Conservation (phyloP, 2,888 invertebrate species). For the Ectemnius lituratus region DNA sequence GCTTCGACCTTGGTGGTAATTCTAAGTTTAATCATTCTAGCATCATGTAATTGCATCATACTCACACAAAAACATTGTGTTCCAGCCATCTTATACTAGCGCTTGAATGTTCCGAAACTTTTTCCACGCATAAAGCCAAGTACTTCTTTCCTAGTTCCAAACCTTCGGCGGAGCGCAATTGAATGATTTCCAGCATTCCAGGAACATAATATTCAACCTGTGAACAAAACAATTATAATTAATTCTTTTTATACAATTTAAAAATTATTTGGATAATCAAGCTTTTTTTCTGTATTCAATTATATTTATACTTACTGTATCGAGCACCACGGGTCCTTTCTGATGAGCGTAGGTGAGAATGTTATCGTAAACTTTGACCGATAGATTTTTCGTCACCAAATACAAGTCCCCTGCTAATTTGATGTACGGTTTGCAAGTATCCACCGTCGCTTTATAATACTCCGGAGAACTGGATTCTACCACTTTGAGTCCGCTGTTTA, state of each 20-base stretch:
- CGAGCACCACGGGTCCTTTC: slow-evolving; percentile 79
- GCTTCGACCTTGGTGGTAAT: background rate
- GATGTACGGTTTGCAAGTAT: slow-evolving; percentile 82
- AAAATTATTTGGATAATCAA: background rate
- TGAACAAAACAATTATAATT: slow-evolving; percentile 47
- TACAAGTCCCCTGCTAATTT: slow-evolving; percentile 82
- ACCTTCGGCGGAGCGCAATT: slow-evolving; percentile 77
- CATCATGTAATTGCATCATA: slow-evolving; percentile 63
- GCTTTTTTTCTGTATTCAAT: too few relatives aligned
- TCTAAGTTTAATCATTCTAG: background rate
- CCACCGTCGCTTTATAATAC: slow-evolving; percentile 81
- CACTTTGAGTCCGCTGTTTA: slow-evolving; percentile 83
- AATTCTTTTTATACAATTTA: background rate
- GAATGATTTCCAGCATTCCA: slow-evolving; percentile 83
- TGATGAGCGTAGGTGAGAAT: slow-evolving; percentile 79
- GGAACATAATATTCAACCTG: slow-evolving; percentile 87
- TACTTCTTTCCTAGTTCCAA: slow-evolving; percentile 66
- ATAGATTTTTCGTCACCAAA: slow-evolving; percentile 80
- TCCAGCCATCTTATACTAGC: slow-evolving; percentile 81
- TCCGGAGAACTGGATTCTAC: slow-evolving; percentile 85
- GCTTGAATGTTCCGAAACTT: slow-evolving; percentile 65
- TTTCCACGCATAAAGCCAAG: slow-evolving; percentile 64
- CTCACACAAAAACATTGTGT: slow-evolving; percentile 90
- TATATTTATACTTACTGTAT: slow-evolving; percentile 78
- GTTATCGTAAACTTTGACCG: slow-evolving; percentile 79